These are phyloP conservation scores for Hippoglossus stenolepis DNA, from an alignment of 2,113 vertebrate genomes.

Conservation along the genomic window DNA sequence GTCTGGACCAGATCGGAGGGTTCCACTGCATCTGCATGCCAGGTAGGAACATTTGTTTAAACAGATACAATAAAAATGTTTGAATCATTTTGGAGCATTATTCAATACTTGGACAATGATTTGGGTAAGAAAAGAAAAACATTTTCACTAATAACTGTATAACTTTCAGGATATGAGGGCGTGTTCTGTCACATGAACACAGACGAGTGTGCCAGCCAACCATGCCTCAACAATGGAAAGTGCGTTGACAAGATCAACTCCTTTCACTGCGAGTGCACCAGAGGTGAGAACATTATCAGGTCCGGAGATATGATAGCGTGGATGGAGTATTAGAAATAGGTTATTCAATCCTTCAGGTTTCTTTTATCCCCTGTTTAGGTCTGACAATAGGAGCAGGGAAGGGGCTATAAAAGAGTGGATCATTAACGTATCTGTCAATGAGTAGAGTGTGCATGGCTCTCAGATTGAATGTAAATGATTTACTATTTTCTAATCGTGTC, in stretches of 20 bases:
- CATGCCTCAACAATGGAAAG: constrained; percentile 92
- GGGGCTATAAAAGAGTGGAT: constrained; percentile 39
- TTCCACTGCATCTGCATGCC: constrained; percentile 99
- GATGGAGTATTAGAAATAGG: neutral
- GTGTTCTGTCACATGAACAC: constrained; percentile 94
- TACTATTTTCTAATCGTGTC: constrained; percentile 25
- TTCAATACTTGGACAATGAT: neutral
- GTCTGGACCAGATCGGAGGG: constrained; percentile 94
- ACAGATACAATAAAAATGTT: neutral
- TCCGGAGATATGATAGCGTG: neutral
- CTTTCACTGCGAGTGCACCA: constrained; percentile 93
- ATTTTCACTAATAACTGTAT: constrained; percentile 1
- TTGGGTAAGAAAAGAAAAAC: neutral
- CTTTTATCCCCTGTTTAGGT: constrained; percentile 5
- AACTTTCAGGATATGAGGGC: constrained; percentile 90
- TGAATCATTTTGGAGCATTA: neutral
- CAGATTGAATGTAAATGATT: constrained; percentile 58
- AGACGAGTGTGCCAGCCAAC: constrained; percentile 92
- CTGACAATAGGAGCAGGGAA: constrained; percentile 12
- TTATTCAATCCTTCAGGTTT: neutral
- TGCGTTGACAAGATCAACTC: constrained; percentile 97
- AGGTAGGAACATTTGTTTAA: constrained; percentile 74
- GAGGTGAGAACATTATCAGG: constrained; percentile 80
- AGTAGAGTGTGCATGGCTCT: constrained; percentile 21
- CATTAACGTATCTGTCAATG: constrained; percentile 56